These are phyloP conservation scores for Uria lomvia DNA, from an alignment of 2,113 vertebrate species.

Conservation along the genomic window DNA sequence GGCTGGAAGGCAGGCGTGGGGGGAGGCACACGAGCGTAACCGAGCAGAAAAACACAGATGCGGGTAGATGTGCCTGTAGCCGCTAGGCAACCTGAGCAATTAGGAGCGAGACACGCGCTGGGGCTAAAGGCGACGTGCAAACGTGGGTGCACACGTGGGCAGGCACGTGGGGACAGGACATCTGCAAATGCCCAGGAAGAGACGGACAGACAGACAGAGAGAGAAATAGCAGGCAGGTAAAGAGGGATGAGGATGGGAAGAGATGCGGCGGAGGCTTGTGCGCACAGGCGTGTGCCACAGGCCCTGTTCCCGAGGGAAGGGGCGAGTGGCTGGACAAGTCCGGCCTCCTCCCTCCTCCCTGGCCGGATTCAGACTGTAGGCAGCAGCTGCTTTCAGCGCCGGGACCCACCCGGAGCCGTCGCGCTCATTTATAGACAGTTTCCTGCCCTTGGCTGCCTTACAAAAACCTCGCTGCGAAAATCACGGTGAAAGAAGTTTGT, in stretches of 20 bases:
- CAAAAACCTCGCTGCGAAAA: background rate
- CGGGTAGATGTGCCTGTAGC: background rate
- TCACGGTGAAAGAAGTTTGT: background rate
- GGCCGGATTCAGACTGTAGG: background rate
- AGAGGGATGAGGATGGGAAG: background rate
- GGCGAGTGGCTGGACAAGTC: background rate
- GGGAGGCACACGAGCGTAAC: background rate
- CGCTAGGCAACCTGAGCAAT: background rate
- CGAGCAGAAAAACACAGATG: background rate
- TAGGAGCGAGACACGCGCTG: background rate
- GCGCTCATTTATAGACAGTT: background rate
- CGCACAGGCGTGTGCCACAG: fast-evolving
- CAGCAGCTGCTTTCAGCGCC: background rate
- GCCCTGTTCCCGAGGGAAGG: background rate
- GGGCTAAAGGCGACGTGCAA: background rate
- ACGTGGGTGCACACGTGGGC: background rate
- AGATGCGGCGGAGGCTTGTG: background rate
- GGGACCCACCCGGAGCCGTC: background rate
- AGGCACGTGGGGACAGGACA: background rate
- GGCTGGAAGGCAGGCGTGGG: fast-evolving
- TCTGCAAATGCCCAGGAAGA: background rate
- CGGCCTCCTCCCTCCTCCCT: background rate
- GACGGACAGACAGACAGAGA: background rate
- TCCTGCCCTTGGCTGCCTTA: background rate
- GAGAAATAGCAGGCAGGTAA: background rate